These are phyloP conservation scores for Drosophila chauvacae DNA, from an alignment of 1,140 invertebrate genomes.

Conservation along the genomic window DNA sequence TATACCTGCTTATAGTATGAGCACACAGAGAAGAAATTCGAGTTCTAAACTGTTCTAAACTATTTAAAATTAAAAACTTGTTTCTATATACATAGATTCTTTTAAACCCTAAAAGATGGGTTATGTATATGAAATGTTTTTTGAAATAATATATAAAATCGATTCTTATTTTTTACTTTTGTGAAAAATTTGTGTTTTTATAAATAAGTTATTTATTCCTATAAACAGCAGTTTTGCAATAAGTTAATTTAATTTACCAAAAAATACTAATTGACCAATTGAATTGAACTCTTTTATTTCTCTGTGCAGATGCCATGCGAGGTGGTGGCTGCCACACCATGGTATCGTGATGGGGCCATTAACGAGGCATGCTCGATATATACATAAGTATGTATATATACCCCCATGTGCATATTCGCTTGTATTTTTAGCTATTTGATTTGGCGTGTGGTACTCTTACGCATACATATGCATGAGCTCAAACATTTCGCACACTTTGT, in stretches of 20 bases:
- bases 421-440: slow-evolving; percentile 59
- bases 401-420: slow-evolving; percentile 32
- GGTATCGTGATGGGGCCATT: slow-evolving; percentile 43
- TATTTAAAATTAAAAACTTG: neutral
- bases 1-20: slow-evolving; percentile 6
- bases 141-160: neutral
- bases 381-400: slow-evolving; percentile 27
- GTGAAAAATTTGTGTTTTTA: neutral
- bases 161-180: neutral
- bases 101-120: neutral
- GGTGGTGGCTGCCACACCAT: slow-evolving; percentile 33
- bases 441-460: slow-evolving; percentile 14
- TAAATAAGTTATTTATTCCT: too few relatives aligned
- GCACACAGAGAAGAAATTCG: neutral
- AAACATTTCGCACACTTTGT: slow-evolving; percentile 77
- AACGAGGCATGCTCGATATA: slow-evolving; percentile 46
- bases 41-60: neutral
- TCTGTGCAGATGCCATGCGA: slow-evolving; percentile 9
- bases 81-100: neutral
- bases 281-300: neutral
- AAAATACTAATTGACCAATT: neutral
- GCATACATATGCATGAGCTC: slow-evolving; percentile 48
- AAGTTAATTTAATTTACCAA: too few relatives aligned
- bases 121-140: neutral
- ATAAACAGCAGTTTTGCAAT: too few relatives aligned